A percentile compares a stretch with the other conserved stretches of the same genome.
Evolutionary conservation across 2,888 invertebrate genomes (phyloP).

Genomic region (Perdita meconis): DNA sequence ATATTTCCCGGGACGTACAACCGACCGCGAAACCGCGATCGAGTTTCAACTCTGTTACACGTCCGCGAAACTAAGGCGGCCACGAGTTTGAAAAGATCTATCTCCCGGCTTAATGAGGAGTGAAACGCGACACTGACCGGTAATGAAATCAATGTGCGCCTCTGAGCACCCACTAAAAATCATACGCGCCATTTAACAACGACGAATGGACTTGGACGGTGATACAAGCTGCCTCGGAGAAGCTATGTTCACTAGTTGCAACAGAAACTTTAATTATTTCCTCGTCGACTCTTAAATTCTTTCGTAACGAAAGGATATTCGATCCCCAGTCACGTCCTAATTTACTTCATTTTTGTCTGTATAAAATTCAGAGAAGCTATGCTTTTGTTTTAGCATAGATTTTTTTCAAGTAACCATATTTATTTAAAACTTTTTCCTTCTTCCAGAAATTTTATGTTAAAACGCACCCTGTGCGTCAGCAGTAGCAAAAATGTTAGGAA

Average conservation of each 20-base stretch:
- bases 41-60: constrained; percentile 62
- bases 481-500: too few species aligned
- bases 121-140: constrained; percentile 44
- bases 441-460: too few species aligned
- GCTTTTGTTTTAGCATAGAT: too few species aligned
- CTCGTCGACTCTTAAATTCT: too few species aligned
- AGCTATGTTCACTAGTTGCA: background rate
- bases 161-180: constrained; percentile 41
- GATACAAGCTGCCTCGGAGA: constrained; percentile 1
- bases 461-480: too few species aligned
- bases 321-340: too few species aligned
- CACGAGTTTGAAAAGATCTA: constrained; percentile 49
- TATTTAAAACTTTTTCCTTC: too few species aligned
- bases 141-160: constrained; percentile 54
- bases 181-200: constrained; percentile 45
- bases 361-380: too few species aligned
- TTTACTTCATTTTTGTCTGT: too few species aligned
- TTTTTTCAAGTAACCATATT: too few species aligned
- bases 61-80: constrained; percentile 8
- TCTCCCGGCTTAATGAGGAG: constrained; percentile 63
- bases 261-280: background rate
- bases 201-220: constrained; percentile 6
- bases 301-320: too few species aligned
- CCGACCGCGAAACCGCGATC: constrained; percentile 58
- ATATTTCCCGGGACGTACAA: constrained; percentile 12